Percentiles rank a stretch among this genome's conserved stretches.
Evolutionary conservation across 2,888 invertebrate species (phyloP).

Genomic region (Rambutsinella grinnellia): DNA sequence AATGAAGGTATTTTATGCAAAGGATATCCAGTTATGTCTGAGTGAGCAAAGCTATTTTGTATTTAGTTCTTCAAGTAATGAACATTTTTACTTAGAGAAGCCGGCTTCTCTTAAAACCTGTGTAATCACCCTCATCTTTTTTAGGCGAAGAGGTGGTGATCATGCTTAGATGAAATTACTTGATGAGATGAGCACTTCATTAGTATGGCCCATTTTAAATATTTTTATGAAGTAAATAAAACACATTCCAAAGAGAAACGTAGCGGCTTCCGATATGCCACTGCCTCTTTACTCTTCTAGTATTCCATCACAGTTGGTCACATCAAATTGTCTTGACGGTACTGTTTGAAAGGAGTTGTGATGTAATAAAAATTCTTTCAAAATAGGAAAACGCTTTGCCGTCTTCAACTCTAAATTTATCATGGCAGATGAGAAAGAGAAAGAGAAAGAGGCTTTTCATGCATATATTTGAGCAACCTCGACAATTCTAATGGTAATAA

Average conservation of each 20-base stretch:
- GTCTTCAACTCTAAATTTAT: background rate
- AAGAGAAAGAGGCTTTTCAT: background rate
- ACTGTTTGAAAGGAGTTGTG: too few relatives aligned
- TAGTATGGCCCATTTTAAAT: conserved; percentile 5
- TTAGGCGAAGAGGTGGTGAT: background rate
- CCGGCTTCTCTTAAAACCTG: background rate
- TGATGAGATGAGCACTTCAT: conserved; percentile 47
- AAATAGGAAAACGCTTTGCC: background rate
- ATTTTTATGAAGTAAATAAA: too few relatives aligned
- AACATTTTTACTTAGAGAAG: background rate
- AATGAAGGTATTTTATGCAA: background rate
- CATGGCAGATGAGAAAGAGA: background rate
- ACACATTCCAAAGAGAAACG: too few relatives aligned
- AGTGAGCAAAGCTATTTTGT: background rate
- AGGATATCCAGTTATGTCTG: background rate
- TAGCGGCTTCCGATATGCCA: too few relatives aligned
- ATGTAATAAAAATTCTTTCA: too few relatives aligned
- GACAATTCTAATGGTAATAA: conserved; percentile 6
- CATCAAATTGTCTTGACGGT: too few relatives aligned
- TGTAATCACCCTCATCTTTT: too few relatives aligned
- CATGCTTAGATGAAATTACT: background rate
- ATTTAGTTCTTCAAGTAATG: background rate
- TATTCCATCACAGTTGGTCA: conserved; percentile 52
- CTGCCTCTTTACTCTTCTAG: conserved; percentile 52
- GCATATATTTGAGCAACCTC: background rate